Conservation (phyloP, 1,140 invertebrate genomes). For the Drosophila miranda region DNA sequence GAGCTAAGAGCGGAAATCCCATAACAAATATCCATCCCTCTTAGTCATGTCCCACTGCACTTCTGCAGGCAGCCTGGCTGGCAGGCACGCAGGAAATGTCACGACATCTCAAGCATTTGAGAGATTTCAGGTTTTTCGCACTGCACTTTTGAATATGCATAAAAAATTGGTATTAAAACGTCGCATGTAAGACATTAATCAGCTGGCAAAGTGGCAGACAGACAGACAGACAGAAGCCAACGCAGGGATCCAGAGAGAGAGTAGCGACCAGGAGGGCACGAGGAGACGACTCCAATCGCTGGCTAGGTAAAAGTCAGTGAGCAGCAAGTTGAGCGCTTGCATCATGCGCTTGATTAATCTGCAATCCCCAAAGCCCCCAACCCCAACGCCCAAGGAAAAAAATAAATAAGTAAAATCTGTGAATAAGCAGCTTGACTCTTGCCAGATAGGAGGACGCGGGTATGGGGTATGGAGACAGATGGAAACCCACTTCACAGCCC, state of each 20-base stretch:
- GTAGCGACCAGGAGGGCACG: neutral
- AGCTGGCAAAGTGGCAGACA: constrained; percentile 73
- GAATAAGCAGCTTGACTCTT: constrained; percentile 60
- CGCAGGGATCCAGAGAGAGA: neutral
- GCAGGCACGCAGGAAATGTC: constrained; percentile 71
- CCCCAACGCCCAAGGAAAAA: neutral
- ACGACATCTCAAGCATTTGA: constrained; percentile 32
- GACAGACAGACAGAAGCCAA: constrained; percentile 37
- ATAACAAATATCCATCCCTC: neutral
- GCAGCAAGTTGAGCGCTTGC: constrained; percentile 66
- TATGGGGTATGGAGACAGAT: neutral
- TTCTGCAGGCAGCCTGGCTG: constrained; percentile 16
- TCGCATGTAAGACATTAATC: constrained; percentile 80
- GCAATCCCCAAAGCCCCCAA: constrained; percentile 29
- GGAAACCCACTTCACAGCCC: constrained; percentile 19
- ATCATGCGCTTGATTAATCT: constrained; percentile 76
- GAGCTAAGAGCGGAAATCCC: too few species aligned
- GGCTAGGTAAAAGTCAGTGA: constrained; percentile 71
- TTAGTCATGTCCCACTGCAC: neutral
- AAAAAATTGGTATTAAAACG: constrained; percentile 81
- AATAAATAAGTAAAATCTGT: constrained; percentile 26
- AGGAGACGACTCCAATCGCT: constrained; percentile 26
- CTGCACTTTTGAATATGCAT: constrained; percentile 74
- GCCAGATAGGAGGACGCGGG: constrained; percentile 31
- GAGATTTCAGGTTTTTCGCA: constrained; percentile 66